Evolutionary conservation across 1,140 invertebrate species (phyloP), one percentile per base, ranked within the genome.

Genomic region (Muscidifurax raptorellus): DNA sequence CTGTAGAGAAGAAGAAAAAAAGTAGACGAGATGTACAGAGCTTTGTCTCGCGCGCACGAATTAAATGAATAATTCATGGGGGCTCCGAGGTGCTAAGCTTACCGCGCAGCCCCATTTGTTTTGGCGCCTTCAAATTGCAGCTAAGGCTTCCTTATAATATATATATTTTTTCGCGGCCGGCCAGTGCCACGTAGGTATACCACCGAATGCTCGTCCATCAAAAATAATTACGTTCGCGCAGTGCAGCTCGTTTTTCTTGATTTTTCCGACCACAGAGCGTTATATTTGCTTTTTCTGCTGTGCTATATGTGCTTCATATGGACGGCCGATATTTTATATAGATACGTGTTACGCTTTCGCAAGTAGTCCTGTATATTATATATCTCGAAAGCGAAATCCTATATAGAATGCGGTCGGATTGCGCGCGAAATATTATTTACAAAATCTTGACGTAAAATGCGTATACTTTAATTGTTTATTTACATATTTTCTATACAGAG

Each of bases 61-160:
- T 90, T 89, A 91, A 91, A 91, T 91, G 91, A 91, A 91, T 91
- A 88, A 91, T 91, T 91, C 89, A 91, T 90, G 81, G 27, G n/a
- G 64, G 81, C 86, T 88, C 78, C 87, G 79, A 88, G 83, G 87
- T 86, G 88, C 86, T 87, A 88, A 89, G 87, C 87, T 78, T 82
- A 81, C 66, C 25, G 71, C 80, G 52, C 72, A 78, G 76, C 69
- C 64, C 87, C 88, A 89, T 91, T 91, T 90, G 90, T 90, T 89
- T 90, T 76, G 83, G 59, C 74, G 76, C 84, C 40, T 40, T 79
- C 83, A 89, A 90, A 91, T 90, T 88, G 87, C 77, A 89, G 86
- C 64, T 74, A n/a, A 44, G 7, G 36, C 36, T 75, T 75, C 72
- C 22, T 44, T 75, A 25, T 67, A 10, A 28, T 28, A 75, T 72